A percentile compares a stretch with the other conserved stretches of the same genome.
These are phyloP conservation scores for Orcinus orca DNA, from an alignment of 2,113 vertebrate species.

Conservation along the genomic window DNA sequence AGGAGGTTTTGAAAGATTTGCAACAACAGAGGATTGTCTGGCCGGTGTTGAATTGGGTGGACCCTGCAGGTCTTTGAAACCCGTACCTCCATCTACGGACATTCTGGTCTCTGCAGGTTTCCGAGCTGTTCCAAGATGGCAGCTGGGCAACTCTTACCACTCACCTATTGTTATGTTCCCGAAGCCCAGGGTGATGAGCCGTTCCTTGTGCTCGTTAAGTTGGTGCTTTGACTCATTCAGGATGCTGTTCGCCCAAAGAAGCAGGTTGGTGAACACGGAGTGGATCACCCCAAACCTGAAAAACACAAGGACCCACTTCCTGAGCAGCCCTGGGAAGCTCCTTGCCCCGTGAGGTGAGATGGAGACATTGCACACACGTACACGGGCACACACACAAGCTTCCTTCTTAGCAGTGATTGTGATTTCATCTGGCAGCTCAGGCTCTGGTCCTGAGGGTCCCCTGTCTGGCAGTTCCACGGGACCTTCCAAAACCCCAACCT, in stretches of 20 bases:
- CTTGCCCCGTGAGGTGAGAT: rapidly evolving
- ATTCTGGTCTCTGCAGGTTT: not conserved
- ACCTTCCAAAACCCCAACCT: not conserved
- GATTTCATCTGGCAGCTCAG: not conserved
- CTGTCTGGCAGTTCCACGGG: not conserved
- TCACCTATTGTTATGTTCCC: constrained; percentile 91
- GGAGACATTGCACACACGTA: rapidly evolving
- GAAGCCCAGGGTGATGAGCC: constrained; percentile 88
- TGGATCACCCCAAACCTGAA: constrained; percentile 97
- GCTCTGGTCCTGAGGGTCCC: not conserved
- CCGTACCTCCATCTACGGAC: not conserved
- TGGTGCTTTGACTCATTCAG: constrained; percentile 96
- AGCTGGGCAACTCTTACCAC: not conserved
- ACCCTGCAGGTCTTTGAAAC: not conserved
- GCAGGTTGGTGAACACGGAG: constrained; percentile 96
- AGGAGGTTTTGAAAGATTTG: not conserved
- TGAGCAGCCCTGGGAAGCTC: not conserved
- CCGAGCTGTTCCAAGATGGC: rapidly evolving
- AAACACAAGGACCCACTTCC: constrained; percentile 8
- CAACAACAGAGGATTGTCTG: not conserved
- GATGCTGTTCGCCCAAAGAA: constrained; percentile 95
- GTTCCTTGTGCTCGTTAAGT: constrained; percentile 91
- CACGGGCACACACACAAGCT: not conserved
- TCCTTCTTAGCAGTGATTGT: not conserved
- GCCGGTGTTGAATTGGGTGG: rapidly evolving